Percentiles rank a stretch among this genome's conserved stretches.
Evolutionary conservation across 2,888 invertebrate genomes (phyloP).

Genomic region (Eristalis intricaria): DNA sequence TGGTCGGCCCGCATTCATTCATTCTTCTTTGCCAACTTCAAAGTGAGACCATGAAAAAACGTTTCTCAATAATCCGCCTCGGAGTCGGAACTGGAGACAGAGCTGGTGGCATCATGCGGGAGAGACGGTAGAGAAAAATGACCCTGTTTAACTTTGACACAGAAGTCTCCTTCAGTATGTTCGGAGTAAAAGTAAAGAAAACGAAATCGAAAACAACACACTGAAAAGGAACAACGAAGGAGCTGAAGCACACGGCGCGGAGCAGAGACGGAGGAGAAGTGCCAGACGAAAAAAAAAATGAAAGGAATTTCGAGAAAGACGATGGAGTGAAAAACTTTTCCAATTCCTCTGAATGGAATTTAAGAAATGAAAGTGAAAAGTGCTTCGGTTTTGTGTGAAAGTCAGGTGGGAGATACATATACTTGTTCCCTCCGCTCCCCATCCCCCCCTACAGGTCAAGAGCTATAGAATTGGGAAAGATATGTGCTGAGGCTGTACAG

Average conservation of each 20-base stretch:
- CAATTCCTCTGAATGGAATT: slow-evolving; percentile 61
- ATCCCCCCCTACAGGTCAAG: too few relatives aligned
- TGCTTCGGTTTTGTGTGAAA: slow-evolving; percentile 38
- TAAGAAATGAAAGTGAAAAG: slow-evolving; percentile 68
- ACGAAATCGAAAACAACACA: slow-evolving; percentile 16
- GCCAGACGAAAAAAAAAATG: not conserved
- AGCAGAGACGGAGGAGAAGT: not conserved
- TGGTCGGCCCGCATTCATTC: not conserved
- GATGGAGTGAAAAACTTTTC: slow-evolving; percentile 42
- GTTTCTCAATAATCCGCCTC: slow-evolving; percentile 20
- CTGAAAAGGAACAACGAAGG: not conserved
- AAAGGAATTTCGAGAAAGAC: slow-evolving; percentile 1
- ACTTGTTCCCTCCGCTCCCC: too few relatives aligned
- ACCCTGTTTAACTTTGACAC: slow-evolving; percentile 57
- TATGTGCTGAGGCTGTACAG: not conserved
- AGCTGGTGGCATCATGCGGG: slow-evolving; percentile 22
- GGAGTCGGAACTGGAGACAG: not conserved
- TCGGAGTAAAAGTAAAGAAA: slow-evolving; percentile 33
- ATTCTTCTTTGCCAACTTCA: not conserved
- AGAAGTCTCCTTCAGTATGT: slow-evolving; percentile 28
- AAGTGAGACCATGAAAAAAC: slow-evolving; percentile 24
- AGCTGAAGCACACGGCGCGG: not conserved
- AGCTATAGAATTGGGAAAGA: not conserved
- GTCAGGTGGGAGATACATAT: slow-evolving; percentile 30
- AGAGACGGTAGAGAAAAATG: slow-evolving; percentile 55